Base-by-base conservation (phyloP, 2,797 vertebrate genomes). In the Thunnus albacares region DNA sequence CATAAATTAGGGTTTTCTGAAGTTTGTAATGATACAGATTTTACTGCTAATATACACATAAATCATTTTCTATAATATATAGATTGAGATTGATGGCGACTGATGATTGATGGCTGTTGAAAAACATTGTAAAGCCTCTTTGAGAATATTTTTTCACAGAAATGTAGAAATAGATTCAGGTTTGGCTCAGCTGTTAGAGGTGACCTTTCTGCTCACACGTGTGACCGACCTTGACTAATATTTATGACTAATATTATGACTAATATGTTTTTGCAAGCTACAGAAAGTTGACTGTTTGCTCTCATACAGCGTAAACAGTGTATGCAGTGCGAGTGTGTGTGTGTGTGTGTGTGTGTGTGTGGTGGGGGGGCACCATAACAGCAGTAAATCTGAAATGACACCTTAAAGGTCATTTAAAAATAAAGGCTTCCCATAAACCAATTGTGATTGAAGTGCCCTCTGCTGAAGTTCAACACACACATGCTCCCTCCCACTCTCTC, bases 371-470 rank as follows among this genome's bases (percentile, higher is more conserved):
- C 5, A 13, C 12, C 41, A 43, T 43, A 43, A 43, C 22, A 41
- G 55, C 55, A 78, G 61, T 61, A 63, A 79, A 77, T 71, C 49
- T 30, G 52, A 79, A 71, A 62, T 45, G 47, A 87, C 80, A 71
- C 66, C 52, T 57, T 70, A 78, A 78, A 85, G 86, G 89, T 88
- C 80, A 80, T 47, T 78, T 68, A 58, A 80, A 87, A 83, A 82
- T 65, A 77, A 83, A 79, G 30, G 18, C 45, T 51, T 80, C 68
- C 51, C 38, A 70, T 49, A 51, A 49, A 67, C 80, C 62, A 81
- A 49, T 58, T 52, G 24, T 75, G 69, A 83, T 85, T 73, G 56
- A 72, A 41, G 33, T 69, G 41, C 26, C 58, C 74, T 45, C 53
- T 28, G 43, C 30, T 86, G 61, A 71, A 73, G 69, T 76, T 62